Evolutionary conservation across 2,797 vertebrate species (phyloP).

Genomic region (Trematomus bernacchii): DNA sequence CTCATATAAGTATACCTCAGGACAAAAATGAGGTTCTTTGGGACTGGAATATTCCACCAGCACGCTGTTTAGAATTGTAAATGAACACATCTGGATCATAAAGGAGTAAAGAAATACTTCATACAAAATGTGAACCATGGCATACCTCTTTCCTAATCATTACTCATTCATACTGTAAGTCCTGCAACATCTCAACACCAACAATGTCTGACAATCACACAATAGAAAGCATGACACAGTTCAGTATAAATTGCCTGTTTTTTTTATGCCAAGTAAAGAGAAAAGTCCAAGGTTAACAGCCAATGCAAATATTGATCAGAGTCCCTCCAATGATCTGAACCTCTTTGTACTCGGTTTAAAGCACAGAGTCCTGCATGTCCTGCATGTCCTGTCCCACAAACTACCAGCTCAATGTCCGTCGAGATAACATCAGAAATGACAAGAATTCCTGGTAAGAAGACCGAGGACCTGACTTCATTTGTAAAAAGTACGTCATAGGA

Average conservation of each 20-base stretch:
- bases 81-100: too few species aligned
- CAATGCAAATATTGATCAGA: constrained; percentile 48
- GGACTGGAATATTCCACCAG: not conserved
- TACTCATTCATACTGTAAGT: not conserved
- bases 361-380: not conserved
- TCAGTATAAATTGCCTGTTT: constrained; percentile 6
- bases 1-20: too few species aligned
- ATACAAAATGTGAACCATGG: not conserved
- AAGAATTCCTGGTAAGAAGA: not conserved
- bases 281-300: constrained; percentile 19
- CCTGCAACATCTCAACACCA: not conserved
- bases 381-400: not conserved
- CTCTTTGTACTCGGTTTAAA: constrained; percentile 22
- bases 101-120: too few species aligned
- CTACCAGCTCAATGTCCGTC: not conserved
- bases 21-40: not conserved
- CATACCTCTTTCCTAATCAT: not conserved
- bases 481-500: not conserved
- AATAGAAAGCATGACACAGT: not conserved
- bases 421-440: not conserved
- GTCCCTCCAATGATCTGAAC: constrained; percentile 33
- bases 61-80: too few species aligned
- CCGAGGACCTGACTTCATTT: not conserved
- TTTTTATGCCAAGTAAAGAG: not conserved
- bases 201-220: not conserved